Base-by-base conservation (phyloP, 2,888 invertebrate species). In the Vanessa cardui region DNA sequence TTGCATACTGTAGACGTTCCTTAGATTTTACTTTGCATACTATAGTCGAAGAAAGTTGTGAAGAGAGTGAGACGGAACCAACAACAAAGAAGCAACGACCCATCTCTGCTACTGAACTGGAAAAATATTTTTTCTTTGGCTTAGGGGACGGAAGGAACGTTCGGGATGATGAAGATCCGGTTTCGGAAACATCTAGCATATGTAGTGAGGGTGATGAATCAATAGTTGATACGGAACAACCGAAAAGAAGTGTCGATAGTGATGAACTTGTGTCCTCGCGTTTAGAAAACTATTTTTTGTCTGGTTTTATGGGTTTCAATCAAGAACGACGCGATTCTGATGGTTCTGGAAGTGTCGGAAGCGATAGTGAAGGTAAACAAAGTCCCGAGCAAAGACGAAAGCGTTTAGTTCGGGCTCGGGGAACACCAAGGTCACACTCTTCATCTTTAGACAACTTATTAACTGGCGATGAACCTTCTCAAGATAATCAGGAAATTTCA, bases 41-140 rank as follows among this genome's bases (percentile, higher is more conserved):
- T 0, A 98, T 98, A 76, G 96, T 98, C 39, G 98, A 98, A 90
- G 98, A 98, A 88, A 98, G 97, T 79, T 98, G 98, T 85, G 98
- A 98, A 90, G 98, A 98, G 87, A 98, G 98, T 86, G 97, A 97
- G 87, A 94, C 96, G 71, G 97, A 97, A 78, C 95, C 94, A 54
- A 84, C 90, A 75, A 85, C 86, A 80, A 93, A 92, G 89, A 94
- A 95, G 86, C 94, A 94, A 74, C 93, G 96, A 66, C 95, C 96
- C 46, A 93, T 95, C 67, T 96, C 96, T 1, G 95, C 96, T 0
- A 97, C 97, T 0, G 97, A 98, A 80, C 87, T 98, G 72, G 98
- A 98, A 84, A 98, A 97, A 85, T 98, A 98, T 84, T 98, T 97
- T 92, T 97, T 97, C 88, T 98, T 96, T 78, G 97, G 96, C 0